phyloP scores from a whole-genome alignment of 2,113 vertebrate genomes.

The Benitochromis conjunctus region DNA sequence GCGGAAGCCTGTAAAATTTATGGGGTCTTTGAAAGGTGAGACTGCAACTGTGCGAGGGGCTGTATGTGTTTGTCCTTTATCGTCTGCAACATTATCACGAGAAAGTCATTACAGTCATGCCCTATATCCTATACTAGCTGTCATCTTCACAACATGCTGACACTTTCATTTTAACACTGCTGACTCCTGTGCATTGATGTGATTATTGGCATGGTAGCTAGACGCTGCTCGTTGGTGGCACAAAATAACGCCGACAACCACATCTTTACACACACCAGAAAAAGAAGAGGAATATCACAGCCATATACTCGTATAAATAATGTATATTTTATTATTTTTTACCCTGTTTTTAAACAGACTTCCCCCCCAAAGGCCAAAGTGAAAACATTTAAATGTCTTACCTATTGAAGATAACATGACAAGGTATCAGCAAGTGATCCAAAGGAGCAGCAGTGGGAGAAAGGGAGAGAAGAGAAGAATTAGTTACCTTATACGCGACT shows the following conservation, averaged over 20 bases:
- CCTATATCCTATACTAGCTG: slow-evolving; percentile 25
- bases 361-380: neutral
- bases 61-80: slow-evolving; percentile 13
- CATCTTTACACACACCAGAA: neutral
- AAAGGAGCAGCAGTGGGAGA: neutral
- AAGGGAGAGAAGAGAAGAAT: slow-evolving; percentile 4
- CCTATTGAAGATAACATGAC: slow-evolving; percentile 41
- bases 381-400: slow-evolving; percentile 49
- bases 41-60: slow-evolving; percentile 8
- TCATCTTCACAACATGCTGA: slow-evolving; percentile 25
- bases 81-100: slow-evolving; percentile 36
- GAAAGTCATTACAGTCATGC: slow-evolving; percentile 53
- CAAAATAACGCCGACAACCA: neutral
- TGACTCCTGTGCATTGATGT: neutral
- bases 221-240: neutral
- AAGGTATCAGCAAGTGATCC: neutral
- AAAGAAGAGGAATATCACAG: neutral
- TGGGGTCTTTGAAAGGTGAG: slow-evolving; percentile 62
- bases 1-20: slow-evolving; percentile 64
- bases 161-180: slow-evolving; percentile 22
- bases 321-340: neutral
- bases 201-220: neutral
- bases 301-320: neutral
- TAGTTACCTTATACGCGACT: slow-evolving; percentile 6
- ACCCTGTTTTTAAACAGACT: neutral